phyloP scores from a whole-genome alignment of 1,140 invertebrate species.

The Drosophila mauritiana region DNA sequence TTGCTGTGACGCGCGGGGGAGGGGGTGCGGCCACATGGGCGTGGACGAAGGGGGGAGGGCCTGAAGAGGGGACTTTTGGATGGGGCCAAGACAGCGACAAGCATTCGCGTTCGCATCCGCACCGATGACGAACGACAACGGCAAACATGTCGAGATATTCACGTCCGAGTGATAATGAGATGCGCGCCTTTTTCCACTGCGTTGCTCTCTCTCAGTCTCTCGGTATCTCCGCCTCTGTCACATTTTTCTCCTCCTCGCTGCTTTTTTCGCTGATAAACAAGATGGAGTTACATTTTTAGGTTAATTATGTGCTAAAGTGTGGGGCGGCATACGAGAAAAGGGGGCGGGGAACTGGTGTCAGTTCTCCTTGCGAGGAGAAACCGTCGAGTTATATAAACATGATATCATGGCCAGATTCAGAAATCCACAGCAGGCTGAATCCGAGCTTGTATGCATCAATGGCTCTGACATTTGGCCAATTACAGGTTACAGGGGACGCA shows the following conservation, averaged over 20 bases:
- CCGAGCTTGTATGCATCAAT: constrained; percentile 23
- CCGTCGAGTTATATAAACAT: constrained; percentile 49
- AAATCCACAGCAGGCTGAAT: background rate
- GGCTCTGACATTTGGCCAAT: constrained; percentile 25
- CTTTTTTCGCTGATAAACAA: constrained; percentile 80
- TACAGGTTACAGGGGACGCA: constrained; percentile 25
- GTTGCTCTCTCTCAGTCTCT: constrained; percentile 21
- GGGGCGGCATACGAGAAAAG: constrained; percentile 36
- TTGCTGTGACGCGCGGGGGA: constrained; percentile 32
- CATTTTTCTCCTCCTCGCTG: constrained; percentile 34
- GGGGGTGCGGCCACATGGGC: background rate
- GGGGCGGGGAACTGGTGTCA: background rate
- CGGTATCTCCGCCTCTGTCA: constrained; percentile 19
- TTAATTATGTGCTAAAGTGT: constrained; percentile 84
- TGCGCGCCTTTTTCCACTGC: constrained; percentile 78
- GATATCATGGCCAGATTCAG: constrained; percentile 37
- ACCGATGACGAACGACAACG: constrained; percentile 72
- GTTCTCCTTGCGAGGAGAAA: constrained; percentile 37
- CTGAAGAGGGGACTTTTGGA: background rate
- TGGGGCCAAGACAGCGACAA: constrained; percentile 56
- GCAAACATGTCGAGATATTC: constrained; percentile 83
- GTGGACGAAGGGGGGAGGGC: background rate
- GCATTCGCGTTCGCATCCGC: constrained; percentile 52
- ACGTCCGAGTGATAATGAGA: constrained; percentile 84
- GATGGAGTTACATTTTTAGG: constrained; percentile 84